Evolutionary conservation across 2,113 vertebrate species (phyloP).

Genomic region (Cyprinodon brontotheroides): DNA sequence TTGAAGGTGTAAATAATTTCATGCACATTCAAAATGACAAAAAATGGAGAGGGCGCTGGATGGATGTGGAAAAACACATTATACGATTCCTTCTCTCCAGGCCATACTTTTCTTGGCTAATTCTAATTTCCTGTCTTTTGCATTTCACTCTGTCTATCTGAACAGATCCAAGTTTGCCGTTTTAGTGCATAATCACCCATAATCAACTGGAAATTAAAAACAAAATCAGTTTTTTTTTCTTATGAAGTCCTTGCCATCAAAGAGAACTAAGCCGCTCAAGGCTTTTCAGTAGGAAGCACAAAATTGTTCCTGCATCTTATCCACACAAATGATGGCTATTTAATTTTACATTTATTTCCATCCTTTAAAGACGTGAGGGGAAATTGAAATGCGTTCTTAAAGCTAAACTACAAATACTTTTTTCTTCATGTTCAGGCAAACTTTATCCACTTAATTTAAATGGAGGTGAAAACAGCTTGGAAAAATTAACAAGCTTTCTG

Average conservation of each 20-base stretch:
- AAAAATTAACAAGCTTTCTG: conserved; percentile 55
- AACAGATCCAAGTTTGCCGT: conserved; percentile 59
- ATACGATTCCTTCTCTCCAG: conserved; percentile 59
- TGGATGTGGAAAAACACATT: conserved; percentile 73
- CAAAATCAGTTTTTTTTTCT: conserved; percentile 54
- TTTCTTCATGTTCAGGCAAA: conserved; percentile 52
- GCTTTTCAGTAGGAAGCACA: conserved; percentile 42
- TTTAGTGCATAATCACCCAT: conserved; percentile 69
- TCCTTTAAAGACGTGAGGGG: conserved; percentile 63
- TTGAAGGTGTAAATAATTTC: conserved; percentile 99
- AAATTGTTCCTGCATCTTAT: conserved; percentile 61
- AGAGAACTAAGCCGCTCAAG: conserved; percentile 48
- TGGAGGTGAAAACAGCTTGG: conserved; percentile 53
- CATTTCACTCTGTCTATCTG: conserved; percentile 49
- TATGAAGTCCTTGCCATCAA: conserved; percentile 28
- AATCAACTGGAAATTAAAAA: conserved; percentile 76
- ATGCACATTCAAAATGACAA: conserved; percentile 86
- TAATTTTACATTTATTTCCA: conserved; percentile 58
- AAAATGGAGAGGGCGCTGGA: conserved; percentile 62
- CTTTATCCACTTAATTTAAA: conserved; percentile 65
- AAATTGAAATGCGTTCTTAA: conserved; percentile 54
- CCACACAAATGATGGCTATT: conserved; percentile 43
- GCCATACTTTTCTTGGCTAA: conserved; percentile 68
- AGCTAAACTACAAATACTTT: conserved; percentile 55
- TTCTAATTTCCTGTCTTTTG: conserved; percentile 67